Base-by-base conservation (phyloP, 2,888 invertebrate species). In the Lampropteryx suffumata region DNA sequence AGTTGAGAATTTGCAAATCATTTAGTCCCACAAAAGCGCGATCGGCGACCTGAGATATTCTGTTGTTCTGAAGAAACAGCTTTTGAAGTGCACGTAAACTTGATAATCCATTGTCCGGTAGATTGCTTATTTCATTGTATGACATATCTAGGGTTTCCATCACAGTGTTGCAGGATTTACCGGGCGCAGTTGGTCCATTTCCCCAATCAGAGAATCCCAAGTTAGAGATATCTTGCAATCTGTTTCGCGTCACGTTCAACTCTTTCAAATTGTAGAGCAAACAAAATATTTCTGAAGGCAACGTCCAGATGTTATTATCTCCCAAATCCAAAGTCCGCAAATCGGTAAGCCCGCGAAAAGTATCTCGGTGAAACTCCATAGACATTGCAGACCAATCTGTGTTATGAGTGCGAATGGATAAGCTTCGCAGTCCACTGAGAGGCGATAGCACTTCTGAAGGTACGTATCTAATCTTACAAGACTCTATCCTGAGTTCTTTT, bases 321-420 rank as follows among this genome's bases (percentile, higher is more conserved):
- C 93, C 94, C 50, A 96, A 88, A 82, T 95, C 94, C 62, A 95
- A 89, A 61, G 85, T 91, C 64, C 93, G 91, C 32, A 95, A 84
- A 69, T 93, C 93, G 13, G 92, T 91, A 44, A 95, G 87, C 7
- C 94, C 93, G 56, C 94, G 89, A 55, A 96, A 93, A 52, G 94
- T 94, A 69, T 94, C 94, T 32, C 93, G 90, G 67, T 94, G 93
- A 55, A 95, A 90, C 65, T 95, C 95, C 84, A 95, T 91, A 14
- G 94, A 94, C 93, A 95, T 94, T 12, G 94, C 93, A 9, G 95
- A 94, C 95, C 95, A 95, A 71, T 95, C 95, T 21, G 94, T 94
- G 75, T 95, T 95, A 74, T 94, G 94, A 11, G 95, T 95, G 37
- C 94, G 92, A 61, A 96, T 82, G 24, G 93, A 92, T 42, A 96